Evolutionary conservation across 2,113 vertebrate species (phyloP), one percentile per base, ranked within the genome.

Genomic region (Mesembrinibis cayennensis): DNA sequence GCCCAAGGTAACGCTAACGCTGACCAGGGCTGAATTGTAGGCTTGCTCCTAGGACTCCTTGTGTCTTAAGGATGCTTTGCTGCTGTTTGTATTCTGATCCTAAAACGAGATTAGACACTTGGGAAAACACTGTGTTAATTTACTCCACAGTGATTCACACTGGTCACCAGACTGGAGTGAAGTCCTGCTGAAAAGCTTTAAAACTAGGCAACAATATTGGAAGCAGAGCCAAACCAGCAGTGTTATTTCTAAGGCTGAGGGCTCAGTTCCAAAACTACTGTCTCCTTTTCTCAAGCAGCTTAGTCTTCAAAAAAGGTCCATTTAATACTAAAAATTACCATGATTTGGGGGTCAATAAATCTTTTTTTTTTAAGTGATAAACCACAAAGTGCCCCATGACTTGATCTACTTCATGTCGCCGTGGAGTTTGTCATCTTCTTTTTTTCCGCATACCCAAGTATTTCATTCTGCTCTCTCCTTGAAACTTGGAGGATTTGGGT

Each of bases 401-500:
- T 91, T 67, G 66, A 95, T 90, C 85, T 79, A 74, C 74, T 89
- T 94, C 25, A 34, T 59, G 61, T 86, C 45, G 40, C 63, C 67
- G 66, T 95, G 78, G 80, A 82, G 89, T 96, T 69, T 92, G 73
- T 86, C 38, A 52, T 93, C 58, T 29, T 94, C 50, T 26, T 79
- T 80, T 90, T 93, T 74, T 83, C 67, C 62, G 89, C 90, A 89
- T 85, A 81, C 53, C 47, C 61, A 95, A 97, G 66, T 95, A 89
- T 78, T 95, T 97, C 50, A 83, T 96, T 95, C 76, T 85, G n/a
- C 47, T 94, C 84, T 87, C 59, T 94, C 76, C 94, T 87, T 90
- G 89, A 97, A 96, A 97, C 77, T 90, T 88, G 79, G 72, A 96
- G 29, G 89, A 74, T 89, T 97, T 97, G 87, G 45, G 93, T 97